These are phyloP conservation scores for Chymomyza procnemis DNA, from an alignment of 2,888 invertebrate genomes.

Conservation along the genomic window DNA sequence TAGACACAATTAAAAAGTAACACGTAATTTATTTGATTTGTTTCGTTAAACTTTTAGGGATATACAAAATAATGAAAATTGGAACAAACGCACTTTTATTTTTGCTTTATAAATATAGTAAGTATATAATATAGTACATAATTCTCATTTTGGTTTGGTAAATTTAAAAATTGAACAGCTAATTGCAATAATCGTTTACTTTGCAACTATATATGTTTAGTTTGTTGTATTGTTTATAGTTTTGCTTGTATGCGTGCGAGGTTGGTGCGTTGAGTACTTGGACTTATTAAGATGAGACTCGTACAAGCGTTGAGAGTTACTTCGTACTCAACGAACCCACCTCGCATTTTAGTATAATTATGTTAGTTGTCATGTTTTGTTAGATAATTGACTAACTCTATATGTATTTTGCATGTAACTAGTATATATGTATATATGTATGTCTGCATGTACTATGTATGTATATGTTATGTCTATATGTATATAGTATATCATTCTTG, in stretches of 20 bases:
- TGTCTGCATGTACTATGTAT: slow-evolving; percentile 10
- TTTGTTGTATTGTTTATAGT: slow-evolving; percentile 27
- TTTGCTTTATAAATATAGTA: slow-evolving; percentile 10
- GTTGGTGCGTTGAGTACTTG: no score
- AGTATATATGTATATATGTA: slow-evolving; percentile 14
- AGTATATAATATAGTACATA: slow-evolving; percentile 32
- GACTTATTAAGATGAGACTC: no score
- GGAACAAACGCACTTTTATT: slow-evolving; percentile 30
- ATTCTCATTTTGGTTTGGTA: slow-evolving; percentile 18
- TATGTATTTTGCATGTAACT: slow-evolving; percentile 4
- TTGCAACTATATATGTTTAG: slow-evolving; percentile 44
- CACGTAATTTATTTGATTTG: slow-evolving; percentile 45
- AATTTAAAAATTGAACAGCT: slow-evolving; percentile 46
- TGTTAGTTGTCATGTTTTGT: neutral
- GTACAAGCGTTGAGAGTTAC: no score
- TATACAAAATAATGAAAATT: slow-evolving; percentile 55
- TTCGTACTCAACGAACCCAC: no score
- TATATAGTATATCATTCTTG: slow-evolving; percentile 28
- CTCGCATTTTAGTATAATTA: no score
- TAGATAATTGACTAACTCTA: neutral
- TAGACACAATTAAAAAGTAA: slow-evolving; percentile 54
- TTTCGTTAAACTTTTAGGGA: slow-evolving; percentile 32
- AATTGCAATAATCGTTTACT: slow-evolving; percentile 52
- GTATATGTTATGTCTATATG: slow-evolving; percentile 19
- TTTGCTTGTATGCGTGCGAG: slow-evolving; percentile 6